Conservation (phyloP, 2,797 vertebrate genomes). For the Gephyroberyx darwinii region DNA sequence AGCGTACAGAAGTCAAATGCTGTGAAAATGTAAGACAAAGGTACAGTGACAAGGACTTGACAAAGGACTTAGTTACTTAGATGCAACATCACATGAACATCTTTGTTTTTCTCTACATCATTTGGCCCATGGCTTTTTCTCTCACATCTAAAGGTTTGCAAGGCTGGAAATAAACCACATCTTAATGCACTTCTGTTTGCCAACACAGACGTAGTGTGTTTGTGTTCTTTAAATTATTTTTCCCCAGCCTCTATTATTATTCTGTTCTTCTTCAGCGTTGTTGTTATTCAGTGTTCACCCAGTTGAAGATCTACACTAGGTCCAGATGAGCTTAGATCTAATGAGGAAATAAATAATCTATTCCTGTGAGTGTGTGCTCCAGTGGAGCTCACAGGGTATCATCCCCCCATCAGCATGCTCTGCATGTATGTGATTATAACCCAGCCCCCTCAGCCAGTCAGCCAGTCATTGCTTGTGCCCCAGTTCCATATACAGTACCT, state of each 20-base stretch:
- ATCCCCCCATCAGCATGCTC: constrained; percentile 30
- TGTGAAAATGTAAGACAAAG: neutral
- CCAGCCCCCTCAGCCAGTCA: constrained; percentile 29
- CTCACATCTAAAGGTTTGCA: neutral
- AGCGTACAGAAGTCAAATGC: neutral
- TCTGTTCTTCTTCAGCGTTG: neutral
- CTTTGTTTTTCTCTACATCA: constrained; percentile 18
- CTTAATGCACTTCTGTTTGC: neutral
- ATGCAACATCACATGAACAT: neutral
- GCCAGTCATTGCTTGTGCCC: constrained; percentile 49
- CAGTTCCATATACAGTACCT: constrained; percentile 70
- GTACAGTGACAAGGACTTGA: neutral
- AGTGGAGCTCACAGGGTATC: constrained; percentile 12
- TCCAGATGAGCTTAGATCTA: constrained; percentile 10
- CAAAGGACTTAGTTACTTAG: neutral
- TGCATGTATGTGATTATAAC: constrained; percentile 44
- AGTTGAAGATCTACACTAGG: neutral
- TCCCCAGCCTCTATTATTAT: neutral
- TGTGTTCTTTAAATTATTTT: neutral
- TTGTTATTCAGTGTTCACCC: neutral
- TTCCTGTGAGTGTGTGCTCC: neutral
- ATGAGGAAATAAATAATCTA: constrained; percentile 15
- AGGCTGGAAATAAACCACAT: neutral
- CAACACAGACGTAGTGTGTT: neutral
- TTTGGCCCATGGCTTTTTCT: neutral